A percentile compares a stretch with the other conserved stretches of the same genome.
These are phyloP conservation scores for Thermophis baileyi DNA, from an alignment of 2,113 vertebrate genomes.

Conservation along the genomic window DNA sequence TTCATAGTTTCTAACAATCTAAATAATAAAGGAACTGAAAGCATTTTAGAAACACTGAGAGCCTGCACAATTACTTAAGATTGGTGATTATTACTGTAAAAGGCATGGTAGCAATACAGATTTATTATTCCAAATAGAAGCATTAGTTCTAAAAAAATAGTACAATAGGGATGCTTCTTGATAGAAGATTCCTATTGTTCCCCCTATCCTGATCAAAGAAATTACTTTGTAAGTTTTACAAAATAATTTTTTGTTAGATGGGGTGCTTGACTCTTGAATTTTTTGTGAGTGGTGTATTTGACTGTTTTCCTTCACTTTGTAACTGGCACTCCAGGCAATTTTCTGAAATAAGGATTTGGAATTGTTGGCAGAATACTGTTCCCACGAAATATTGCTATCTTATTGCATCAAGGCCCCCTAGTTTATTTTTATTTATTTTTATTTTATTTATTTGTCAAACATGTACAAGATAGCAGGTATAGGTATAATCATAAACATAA, in stretches of 20 bases:
- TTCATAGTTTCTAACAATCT: conserved; percentile 24
- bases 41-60: conserved; percentile 3
- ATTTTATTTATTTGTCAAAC: too few species aligned
- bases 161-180: neutral
- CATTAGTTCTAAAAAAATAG: neutral
- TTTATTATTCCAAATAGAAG: neutral
- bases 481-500: too few species aligned
- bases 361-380: neutral
- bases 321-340: neutral
- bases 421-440: too few species aligned
- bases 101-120: neutral
- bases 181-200: neutral
- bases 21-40: conserved; percentile 9
- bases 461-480: too few species aligned
- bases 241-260: neutral
- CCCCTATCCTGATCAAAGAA: neutral
- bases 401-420: neutral
- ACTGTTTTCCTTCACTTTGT: neutral
- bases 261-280: neutral
- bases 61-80: neutral
- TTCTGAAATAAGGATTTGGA: neutral
- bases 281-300: neutral
- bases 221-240: neutral
- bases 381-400: neutral
- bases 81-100: neutral